Conservation (phyloP, 2,797 vertebrate species). For the Paguma larvata region DNA sequence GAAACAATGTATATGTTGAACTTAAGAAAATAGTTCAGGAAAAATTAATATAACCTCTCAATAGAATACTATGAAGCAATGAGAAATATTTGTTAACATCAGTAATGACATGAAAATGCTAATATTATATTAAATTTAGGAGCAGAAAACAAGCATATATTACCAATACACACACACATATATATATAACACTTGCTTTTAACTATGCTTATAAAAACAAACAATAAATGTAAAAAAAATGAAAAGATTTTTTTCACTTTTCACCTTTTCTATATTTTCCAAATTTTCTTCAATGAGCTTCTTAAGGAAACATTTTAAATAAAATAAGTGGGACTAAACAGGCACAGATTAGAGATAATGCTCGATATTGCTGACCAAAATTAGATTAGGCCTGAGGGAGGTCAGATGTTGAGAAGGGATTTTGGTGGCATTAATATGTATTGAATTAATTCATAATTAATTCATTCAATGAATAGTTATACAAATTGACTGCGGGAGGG, state of each 20-base stretch:
- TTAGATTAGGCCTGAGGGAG: slow-evolving; percentile 4
- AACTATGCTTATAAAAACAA: slow-evolving; percentile 60
- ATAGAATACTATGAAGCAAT: not conserved
- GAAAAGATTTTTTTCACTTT: not conserved
- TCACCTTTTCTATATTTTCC: not conserved
- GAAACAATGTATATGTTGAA: not conserved
- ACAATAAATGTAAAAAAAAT: slow-evolving; percentile 7
- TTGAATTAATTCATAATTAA: slow-evolving; percentile 35
- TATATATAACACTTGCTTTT: slow-evolving; percentile 32
- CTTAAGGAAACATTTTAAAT: slow-evolving; percentile 56
- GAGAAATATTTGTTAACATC: slow-evolving; percentile 24
- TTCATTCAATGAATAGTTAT: not conserved
- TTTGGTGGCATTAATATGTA: slow-evolving; percentile 3
- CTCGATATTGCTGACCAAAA: slow-evolving; percentile 55
- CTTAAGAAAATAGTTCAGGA: not conserved
- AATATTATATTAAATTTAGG: slow-evolving; percentile 46
- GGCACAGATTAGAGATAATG: slow-evolving; percentile 5
- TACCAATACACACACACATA: not conserved
- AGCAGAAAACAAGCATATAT: not conserved
- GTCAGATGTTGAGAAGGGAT: slow-evolving; percentile 27
- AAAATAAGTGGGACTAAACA: slow-evolving; percentile 58
- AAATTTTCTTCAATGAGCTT: slow-evolving; percentile 38
- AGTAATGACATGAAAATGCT: slow-evolving; percentile 45
- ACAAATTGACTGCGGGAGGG: not conserved
- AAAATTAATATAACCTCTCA: not conserved